Evolutionary conservation across 2,888 invertebrate genomes (phyloP).

Genomic region (Synergus gifuensis): DNA sequence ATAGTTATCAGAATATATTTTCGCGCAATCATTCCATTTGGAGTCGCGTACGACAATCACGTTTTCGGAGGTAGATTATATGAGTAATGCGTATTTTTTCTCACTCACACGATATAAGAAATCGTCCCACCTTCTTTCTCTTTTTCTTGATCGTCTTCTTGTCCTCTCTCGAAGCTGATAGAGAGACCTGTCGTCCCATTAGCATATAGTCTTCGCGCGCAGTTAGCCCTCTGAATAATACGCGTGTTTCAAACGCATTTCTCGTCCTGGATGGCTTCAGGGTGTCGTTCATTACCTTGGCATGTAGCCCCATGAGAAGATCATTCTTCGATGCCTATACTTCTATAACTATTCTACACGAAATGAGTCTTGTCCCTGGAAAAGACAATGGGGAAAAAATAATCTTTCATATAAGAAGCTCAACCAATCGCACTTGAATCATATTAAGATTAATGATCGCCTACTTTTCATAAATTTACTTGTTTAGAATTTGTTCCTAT

Average conservation of each 20-base stretch:
- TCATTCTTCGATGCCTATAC: conserved; percentile 34
- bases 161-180: conserved; percentile 64
- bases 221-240: conserved; percentile 61
- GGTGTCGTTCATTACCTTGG: conserved; percentile 29
- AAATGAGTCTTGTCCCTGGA: conserved; percentile 30
- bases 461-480: neutral
- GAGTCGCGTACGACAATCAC: conserved; percentile 34
- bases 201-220: conserved; percentile 68
- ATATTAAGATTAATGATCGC: conserved; percentile 14
- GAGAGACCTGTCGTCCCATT: conserved; percentile 71
- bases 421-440: conserved; percentile 17
- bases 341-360: conserved; percentile 22
- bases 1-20: neutral
- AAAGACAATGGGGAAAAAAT: conserved; percentile 28
- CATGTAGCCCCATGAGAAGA: conserved; percentile 24
- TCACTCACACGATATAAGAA: conserved; percentile 34
- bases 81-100: conserved; percentile 62
- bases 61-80: conserved; percentile 64
- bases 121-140: conserved; percentile 38
- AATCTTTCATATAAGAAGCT: neutral
- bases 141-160: conserved; percentile 31
- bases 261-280: conserved; percentile 29
- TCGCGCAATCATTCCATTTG: neutral
- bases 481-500: too few relatives aligned
- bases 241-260: conserved; percentile 39